Conservation (phyloP, 2,113 vertebrate genomes). For the Heterotis niloticus region DNA sequence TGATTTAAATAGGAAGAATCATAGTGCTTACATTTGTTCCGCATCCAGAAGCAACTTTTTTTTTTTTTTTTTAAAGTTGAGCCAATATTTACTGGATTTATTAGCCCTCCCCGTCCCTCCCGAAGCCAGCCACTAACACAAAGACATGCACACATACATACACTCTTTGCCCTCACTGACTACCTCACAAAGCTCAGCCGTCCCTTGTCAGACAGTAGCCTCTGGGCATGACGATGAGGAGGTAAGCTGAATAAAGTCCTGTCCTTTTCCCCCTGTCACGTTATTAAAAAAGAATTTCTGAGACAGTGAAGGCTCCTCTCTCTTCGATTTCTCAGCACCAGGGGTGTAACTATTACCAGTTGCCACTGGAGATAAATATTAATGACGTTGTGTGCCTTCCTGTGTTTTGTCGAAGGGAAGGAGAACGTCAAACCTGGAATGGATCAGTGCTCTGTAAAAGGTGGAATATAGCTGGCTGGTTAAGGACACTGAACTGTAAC, state of each 20-base stretch:
- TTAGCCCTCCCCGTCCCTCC: not conserved
- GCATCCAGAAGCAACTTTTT: not conserved
- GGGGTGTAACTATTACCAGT: conserved; percentile 22
- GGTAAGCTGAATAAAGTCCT: conserved; percentile 25
- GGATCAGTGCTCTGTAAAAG: not conserved
- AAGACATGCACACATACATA: not conserved
- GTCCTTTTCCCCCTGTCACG: conserved; percentile 30
- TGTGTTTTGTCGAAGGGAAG: not conserved
- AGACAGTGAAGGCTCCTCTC: conserved; percentile 18
- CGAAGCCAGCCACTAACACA: not conserved
- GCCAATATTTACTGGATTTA: not conserved
- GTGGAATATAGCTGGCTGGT: not conserved
- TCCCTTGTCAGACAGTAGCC: conserved; percentile 23
- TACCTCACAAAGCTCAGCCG: conserved; percentile 14
- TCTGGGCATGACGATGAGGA: conserved; percentile 27
- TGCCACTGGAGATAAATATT: conserved; percentile 25
- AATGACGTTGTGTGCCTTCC: conserved; percentile 9
- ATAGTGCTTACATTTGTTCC: not conserved
- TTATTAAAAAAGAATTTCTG: conserved; percentile 30
- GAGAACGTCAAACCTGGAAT: not conserved
- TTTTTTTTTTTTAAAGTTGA: conserved; percentile 3
- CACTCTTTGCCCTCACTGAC: conserved; percentile 19
- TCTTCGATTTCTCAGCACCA: conserved; percentile 6
- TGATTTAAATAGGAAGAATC: not conserved
- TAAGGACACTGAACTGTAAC: not conserved